phyloP scores from a whole-genome alignment of 2,113 vertebrate genomes.

The Rhodinocichla rosea region DNA sequence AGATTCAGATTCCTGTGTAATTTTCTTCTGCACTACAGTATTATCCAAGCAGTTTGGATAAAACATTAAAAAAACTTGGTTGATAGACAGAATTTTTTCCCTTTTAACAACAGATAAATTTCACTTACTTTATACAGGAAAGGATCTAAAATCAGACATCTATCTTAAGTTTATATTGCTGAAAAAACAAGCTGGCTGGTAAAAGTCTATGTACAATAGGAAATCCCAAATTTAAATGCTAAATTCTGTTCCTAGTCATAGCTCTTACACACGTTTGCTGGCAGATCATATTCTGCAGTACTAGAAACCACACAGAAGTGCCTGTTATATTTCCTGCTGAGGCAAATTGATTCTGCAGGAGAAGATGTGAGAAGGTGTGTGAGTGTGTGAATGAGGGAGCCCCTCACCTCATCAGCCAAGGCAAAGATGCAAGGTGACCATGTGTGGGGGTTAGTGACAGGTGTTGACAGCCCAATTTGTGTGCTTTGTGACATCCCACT shows the following conservation, averaged over 20 bases:
- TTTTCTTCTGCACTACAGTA: neutral
- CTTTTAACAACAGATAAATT: neutral
- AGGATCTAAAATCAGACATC: neutral
- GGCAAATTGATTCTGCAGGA: neutral
- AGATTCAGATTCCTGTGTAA: neutral
- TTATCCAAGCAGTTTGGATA: neutral
- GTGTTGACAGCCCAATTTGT: neutral
- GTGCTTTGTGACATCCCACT: neutral
- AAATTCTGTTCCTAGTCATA: neutral
- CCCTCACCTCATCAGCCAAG: neutral
- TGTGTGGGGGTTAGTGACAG: neutral
- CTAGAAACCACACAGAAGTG: neutral
- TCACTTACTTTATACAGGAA: neutral
- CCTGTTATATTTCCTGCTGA: neutral
- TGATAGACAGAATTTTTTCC: neutral
- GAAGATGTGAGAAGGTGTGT: neutral
- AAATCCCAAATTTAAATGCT: neutral
- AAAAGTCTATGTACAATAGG: neutral
- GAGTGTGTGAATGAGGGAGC: neutral
- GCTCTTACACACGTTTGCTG: rapidly evolving
- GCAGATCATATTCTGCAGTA: neutral
- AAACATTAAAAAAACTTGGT: neutral
- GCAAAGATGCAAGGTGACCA: neutral
- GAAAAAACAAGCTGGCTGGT: neutral
- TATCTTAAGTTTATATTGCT: neutral